These are phyloP conservation scores for Phyllotreta striolata DNA, from an alignment of 2,888 invertebrate species.

Conservation along the genomic window DNA sequence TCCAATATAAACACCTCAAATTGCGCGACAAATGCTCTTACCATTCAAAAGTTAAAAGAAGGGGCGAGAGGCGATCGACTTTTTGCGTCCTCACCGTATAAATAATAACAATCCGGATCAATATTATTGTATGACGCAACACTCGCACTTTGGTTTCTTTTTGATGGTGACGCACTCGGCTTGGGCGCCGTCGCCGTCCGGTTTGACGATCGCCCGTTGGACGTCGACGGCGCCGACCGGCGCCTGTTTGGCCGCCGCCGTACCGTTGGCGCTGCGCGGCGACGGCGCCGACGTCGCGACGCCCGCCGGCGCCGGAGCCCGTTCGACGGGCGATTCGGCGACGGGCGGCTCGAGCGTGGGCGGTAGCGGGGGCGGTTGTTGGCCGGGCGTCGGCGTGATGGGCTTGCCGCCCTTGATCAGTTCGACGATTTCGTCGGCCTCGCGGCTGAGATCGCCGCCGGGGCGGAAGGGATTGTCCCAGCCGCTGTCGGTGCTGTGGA, in stretches of 20 bases:
- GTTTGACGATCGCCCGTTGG: constrained; percentile 74
- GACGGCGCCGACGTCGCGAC: constrained; percentile 59
- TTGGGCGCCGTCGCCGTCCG: constrained; percentile 74
- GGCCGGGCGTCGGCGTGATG: constrained; percentile 76
- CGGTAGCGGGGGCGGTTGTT: constrained; percentile 62
- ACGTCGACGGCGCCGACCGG: constrained; percentile 71
- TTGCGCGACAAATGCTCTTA: too few species aligned
- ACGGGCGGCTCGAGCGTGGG: constrained; percentile 46
- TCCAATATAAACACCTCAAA: too few species aligned
- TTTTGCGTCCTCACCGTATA: too few species aligned
- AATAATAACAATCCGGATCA: constrained; percentile 42
- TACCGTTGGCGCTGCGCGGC: constrained; percentile 55
- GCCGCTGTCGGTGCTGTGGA: constrained; percentile 88
- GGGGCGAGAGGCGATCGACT: too few species aligned
- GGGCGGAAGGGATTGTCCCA: constrained; percentile 98
- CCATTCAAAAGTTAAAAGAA: too few species aligned
- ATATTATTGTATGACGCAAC: constrained; percentile 91
- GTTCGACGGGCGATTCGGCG: constrained; percentile 53
- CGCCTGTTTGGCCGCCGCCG: constrained; percentile 52
- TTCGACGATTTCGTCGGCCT: constrained; percentile 96
- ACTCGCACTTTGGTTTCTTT: constrained; percentile 95
- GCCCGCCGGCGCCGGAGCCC: constrained; percentile 36
- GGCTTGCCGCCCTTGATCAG: constrained; percentile 91
- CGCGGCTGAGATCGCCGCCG: constrained; percentile 91
- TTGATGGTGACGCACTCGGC: constrained; percentile 92